Evolutionary conservation across 2,888 invertebrate species (phyloP).

Genomic region (Peribatodes rhomboidaria): DNA sequence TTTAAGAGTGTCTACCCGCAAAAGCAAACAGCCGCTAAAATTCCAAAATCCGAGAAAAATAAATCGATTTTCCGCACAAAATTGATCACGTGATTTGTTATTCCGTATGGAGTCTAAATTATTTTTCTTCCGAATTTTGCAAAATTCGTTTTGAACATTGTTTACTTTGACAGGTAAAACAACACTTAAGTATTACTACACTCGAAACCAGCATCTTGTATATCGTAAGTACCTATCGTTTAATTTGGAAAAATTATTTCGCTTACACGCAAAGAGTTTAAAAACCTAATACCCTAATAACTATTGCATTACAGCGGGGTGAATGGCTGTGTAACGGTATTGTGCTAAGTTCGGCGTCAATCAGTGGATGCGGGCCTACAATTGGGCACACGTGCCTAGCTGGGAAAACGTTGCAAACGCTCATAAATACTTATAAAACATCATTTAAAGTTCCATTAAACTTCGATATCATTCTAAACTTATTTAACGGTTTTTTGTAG

Average conservation of each 20-base stretch:
- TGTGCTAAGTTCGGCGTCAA: slow-evolving; percentile 72
- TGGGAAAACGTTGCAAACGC: slow-evolving; percentile 72
- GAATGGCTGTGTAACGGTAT: slow-evolving; percentile 77
- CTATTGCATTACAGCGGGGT: slow-evolving; percentile 58
- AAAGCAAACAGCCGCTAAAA: too few species aligned
- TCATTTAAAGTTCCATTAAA: slow-evolving; percentile 59
- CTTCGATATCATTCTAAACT: not conserved
- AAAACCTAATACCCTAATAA: slow-evolving; percentile 31
- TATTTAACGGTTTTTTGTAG: not conserved
- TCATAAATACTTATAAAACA: slow-evolving; percentile 77
- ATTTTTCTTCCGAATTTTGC: too few species aligned
- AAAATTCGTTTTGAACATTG: too few species aligned
- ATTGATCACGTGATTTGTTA: too few species aligned
- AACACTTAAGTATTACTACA: too few species aligned
- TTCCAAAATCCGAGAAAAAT: too few species aligned
- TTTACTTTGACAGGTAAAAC: too few species aligned
- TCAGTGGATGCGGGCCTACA: slow-evolving; percentile 82
- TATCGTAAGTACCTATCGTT: not conserved
- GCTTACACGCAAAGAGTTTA: slow-evolving; percentile 17
- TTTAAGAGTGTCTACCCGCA: too few species aligned
- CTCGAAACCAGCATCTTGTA: too few species aligned
- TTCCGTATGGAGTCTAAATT: too few species aligned
- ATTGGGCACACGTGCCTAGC: slow-evolving; percentile 80
- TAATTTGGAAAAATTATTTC: not conserved
- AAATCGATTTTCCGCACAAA: too few species aligned